Base-by-base conservation (phyloP, 2,113 vertebrate species). In the Pogona vitticeps region DNA sequence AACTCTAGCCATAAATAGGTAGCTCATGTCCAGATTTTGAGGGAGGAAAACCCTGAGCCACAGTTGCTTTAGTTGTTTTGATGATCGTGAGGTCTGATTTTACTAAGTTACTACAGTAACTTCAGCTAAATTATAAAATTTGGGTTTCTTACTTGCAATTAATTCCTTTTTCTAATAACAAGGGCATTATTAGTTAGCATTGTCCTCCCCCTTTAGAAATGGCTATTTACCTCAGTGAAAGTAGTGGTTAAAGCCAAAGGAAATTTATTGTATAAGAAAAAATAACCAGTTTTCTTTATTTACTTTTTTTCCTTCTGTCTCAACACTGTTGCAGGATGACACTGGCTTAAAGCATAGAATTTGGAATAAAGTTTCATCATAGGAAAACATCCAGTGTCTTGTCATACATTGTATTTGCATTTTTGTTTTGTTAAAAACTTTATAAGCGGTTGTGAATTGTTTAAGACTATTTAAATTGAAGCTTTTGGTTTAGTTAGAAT, bases 221-320 rank as follows among this genome's bases (percentile, higher is more conserved):
- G 1, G 42, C 1, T 82, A 28, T 33, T 88, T 7, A 0, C 15
- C 84, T 92, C 75, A 88, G 79, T 80, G 76, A 80, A 91, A 94
- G 91, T 75, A 91, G 91, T 81, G 31, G 31, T 38, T 80, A 52
- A 80, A 72, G 91, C 61, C n/a, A 56, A 82, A 84, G 85, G 76
- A 90, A 81, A 90, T 90, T 93, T 86, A 90, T 90, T 89, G 92
- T 90, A 56, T 58, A 40, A 36, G 61, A 78, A 92, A 92, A 61
- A 52, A 52, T 23, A 5, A 26, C 18, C 80, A n/a, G n/a, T 26
- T 38, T 56, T 2, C 42, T 90, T 91, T 61, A 90, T 76, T 76
- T 52, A 58, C 10, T 75, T 17, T 52, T 52, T 38, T 31, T 42
- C 10, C 28, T 4, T 31, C 38, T 46, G 14, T 6, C 82, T 68